Evolutionary conservation across 2,797 vertebrate species (phyloP), one percentile per base, ranked within the genome.

Genomic region (Hafferia zeledoni): DNA sequence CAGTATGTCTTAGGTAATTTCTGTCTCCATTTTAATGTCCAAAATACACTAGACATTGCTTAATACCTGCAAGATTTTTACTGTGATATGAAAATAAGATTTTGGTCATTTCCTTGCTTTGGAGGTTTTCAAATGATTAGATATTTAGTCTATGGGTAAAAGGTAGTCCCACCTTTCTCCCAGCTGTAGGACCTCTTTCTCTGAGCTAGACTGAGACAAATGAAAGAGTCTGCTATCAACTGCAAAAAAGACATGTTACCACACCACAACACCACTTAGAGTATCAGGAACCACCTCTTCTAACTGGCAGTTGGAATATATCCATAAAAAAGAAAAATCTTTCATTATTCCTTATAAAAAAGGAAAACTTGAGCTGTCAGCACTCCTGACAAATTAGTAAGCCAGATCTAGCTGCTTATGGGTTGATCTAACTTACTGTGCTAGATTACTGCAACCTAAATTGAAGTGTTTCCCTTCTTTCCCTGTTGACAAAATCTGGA

Each of bases 241-340:
- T 74, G 35, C 46, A 31, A 44, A 50, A 79, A 71, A 56, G 35
- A 46, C 10, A 11, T 8, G 30, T 39, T 71, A 24, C 16, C 13
- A 20, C 30, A 47, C 24, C 55, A 27, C 18, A 31, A 0, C 20
- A n/a, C 20, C 6, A 2, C 28, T 37, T 44, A 55, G 30, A 5
- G 18, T 70, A 70, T 63, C 47, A 52, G 22, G n/a, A 63, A 11
- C 27, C 52, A 18, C 8, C 16, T 67, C 8, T 2, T 84, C n/a
- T 12, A 67, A 33, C 18, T 74, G 56, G 25, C 17, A 74, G 15
- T 12, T 65, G 53, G 37, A 84, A 59, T 75, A 60, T 82, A 71
- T 35, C 31, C 17, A 39, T 71, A 11, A 11, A 75, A 83, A 52
- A 10, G 22, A 41, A 30, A 60, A 55, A 13, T 59, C n/a, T 82